Base-by-base conservation (phyloP, 1,140 invertebrate species). In the Bicyclus anynana region DNA sequence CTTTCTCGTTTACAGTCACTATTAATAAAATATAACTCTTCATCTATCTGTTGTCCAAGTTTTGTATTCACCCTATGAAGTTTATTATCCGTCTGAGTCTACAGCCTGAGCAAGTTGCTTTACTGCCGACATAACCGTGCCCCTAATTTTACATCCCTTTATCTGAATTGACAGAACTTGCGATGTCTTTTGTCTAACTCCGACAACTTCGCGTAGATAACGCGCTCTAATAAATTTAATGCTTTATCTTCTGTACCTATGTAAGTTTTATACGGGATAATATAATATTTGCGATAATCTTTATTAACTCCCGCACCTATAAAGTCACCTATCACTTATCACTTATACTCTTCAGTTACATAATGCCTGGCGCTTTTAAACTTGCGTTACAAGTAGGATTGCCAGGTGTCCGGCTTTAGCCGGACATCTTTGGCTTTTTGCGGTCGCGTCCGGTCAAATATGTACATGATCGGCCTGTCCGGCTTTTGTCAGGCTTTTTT, bases 141-240 rank as follows among this genome's bases (percentile, higher is more conserved):
- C 74, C 70, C 71, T 81, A 80, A 80, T 83, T 80, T 77, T 74
- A 83, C 76, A 70, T 80, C 77, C 74, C 78, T 80, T 81, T 84
- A 79, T 80, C 78, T 81, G 64, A 73, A 80, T 79, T 69, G 73
- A 74, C 72, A 72, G 70, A 74, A 84, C 68, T 81, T 78, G 67
- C 72, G 78, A 77, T 76, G 73, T 75, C 77, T 71, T 84, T 81
- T 78, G 74, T 75, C 61, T 65, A 69, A 77, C 67, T 84, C 73
- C 48, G 48, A 42, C 37, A 67, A 72, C 59, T 80, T 74, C 49
- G 46, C 42, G 16, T 35, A 68, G 74, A 77, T 77, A 76, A 72
- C 53, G 35, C 65, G 61, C 59, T 60, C 61, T 69, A 73, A 74
- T 65, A 68, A 67, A 68, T 72, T 73, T 72, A 57, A 61, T 47